phyloP scores from a whole-genome alignment of 1,140 invertebrate genomes.

The Sweltsa coloradensis region DNA sequence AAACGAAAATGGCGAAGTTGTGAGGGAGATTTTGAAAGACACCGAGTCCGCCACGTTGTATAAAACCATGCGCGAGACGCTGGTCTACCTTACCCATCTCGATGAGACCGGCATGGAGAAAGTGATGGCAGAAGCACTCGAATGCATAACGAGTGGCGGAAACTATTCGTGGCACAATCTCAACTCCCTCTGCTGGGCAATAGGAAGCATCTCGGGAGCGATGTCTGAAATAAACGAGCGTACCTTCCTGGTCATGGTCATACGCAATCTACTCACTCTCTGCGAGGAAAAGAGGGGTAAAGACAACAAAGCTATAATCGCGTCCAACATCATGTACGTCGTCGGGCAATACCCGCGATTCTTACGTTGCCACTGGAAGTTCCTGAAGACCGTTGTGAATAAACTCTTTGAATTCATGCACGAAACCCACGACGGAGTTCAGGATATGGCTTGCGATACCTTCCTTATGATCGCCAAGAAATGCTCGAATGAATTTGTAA shows the following conservation, averaged over 20 bases:
- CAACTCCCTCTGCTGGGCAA: conserved; percentile 98
- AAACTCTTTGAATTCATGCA: conserved; percentile 99
- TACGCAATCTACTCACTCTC: conserved; percentile 93
- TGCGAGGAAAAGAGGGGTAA: conserved; percentile 99
- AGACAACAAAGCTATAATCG: conserved; percentile 99
- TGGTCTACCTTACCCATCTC: conserved; percentile 97
- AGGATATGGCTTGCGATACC: conserved; percentile 99
- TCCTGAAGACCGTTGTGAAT: conserved; percentile 99
- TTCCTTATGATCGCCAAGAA: conserved; percentile 99
- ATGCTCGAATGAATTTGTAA: conserved; percentile 94
- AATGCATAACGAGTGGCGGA: conserved; percentile 95
- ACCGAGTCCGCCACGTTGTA: conserved; percentile 99
- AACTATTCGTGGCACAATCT: conserved; percentile 99
- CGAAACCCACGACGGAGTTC: conserved; percentile 98
- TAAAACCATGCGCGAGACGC: conserved; percentile 98
- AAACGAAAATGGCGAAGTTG: conserved; percentile 99
- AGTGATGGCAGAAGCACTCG: conserved; percentile 98
- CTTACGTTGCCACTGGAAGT: conserved; percentile 98
- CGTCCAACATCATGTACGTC: conserved; percentile 99
- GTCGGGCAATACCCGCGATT: conserved; percentile 99
- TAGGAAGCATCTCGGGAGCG: conserved; percentile 97
- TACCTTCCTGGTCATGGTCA: conserved; percentile 95
- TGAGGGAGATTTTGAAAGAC: conserved; percentile 99
- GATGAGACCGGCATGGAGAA: conserved; percentile 94
- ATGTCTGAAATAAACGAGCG: conserved; percentile 99